Evolutionary conservation across 2,888 invertebrate species (phyloP).

Genomic region (Vandiemenella viatica): DNA sequence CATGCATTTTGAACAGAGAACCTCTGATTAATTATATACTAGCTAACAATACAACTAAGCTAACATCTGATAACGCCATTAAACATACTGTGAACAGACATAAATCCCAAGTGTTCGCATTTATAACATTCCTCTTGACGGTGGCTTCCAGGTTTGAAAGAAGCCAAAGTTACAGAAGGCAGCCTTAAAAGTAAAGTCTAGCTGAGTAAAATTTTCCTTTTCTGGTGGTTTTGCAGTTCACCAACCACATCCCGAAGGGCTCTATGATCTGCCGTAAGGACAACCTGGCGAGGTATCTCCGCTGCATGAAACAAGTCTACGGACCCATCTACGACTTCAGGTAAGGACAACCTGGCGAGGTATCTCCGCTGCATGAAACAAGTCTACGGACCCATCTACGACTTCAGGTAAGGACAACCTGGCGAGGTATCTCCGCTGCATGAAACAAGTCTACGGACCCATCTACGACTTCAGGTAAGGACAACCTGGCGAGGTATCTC

Average conservation of each 20-base stretch:
- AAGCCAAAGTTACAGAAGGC: too few species aligned
- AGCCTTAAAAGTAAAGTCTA: too few species aligned
- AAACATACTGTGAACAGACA: too few species aligned
- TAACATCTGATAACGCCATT: too few species aligned
- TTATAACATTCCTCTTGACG: too few species aligned
- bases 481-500: conserved; percentile 58
- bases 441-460: conserved; percentile 67
- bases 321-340: conserved; percentile 73
- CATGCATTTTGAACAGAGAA: too few species aligned
- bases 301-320: conserved; percentile 67
- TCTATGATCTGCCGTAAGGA: conserved; percentile 75
- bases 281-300: conserved; percentile 56
- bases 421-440: conserved; percentile 59
- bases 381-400: conserved; percentile 65
- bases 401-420: conserved; percentile 65
- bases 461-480: conserved; percentile 69
- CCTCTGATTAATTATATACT: too few species aligned
- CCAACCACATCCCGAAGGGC: conserved; percentile 73
- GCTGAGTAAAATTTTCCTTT: too few species aligned
- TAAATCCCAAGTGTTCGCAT: too few species aligned
- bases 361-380: conserved; percentile 66
- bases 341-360: conserved; percentile 65
- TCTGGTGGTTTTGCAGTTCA: conserved; percentile 56
- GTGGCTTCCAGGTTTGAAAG: too few species aligned
- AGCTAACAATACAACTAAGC: too few species aligned